These are phyloP conservation scores for Sebastiscus tertius DNA, from an alignment of 2,797 vertebrate genomes.

Conservation along the genomic window DNA sequence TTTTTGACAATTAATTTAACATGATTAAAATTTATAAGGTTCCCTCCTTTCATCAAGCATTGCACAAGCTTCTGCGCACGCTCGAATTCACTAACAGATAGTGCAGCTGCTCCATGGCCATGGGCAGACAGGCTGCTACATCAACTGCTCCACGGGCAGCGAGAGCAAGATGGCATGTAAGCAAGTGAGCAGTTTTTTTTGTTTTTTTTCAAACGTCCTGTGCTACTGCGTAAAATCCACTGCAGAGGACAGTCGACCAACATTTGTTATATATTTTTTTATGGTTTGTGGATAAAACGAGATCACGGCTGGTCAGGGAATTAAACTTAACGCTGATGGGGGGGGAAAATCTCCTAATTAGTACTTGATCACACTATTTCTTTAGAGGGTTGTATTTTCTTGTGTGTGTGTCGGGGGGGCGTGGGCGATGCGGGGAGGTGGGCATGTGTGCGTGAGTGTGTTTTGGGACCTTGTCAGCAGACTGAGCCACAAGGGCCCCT, in stretches of 20 bases:
- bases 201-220: constrained; percentile 36
- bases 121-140: constrained; percentile 79
- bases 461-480: constrained; percentile 83
- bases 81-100: constrained; percentile 78
- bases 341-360: constrained; percentile 72
- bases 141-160: constrained; percentile 77
- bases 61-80: constrained; percentile 73
- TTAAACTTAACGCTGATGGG: constrained; percentile 71
- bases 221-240: constrained; percentile 53
- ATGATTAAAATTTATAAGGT: constrained; percentile 76
- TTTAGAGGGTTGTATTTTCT: constrained; percentile 69
- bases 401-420: constrained; percentile 36
- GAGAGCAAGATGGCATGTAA: constrained; percentile 76
- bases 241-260: constrained; percentile 46
- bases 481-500: constrained; percentile 82
- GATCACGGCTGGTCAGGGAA: constrained; percentile 70
- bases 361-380: constrained; percentile 76
- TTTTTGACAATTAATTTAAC: constrained; percentile 76
- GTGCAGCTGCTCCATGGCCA: constrained; percentile 82
- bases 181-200: constrained; percentile 65
- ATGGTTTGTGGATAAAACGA: constrained; percentile 69
- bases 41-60: constrained; percentile 66
- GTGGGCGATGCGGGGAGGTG: constrained; percentile 46
- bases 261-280: constrained; percentile 56
- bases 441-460: constrained; percentile 69